A percentile compares a stretch with the other conserved stretches of the same genome.
These are phyloP conservation scores for Oasisia sp. DNA, from an alignment of 2,888 invertebrate genomes.

Conservation along the genomic window DNA sequence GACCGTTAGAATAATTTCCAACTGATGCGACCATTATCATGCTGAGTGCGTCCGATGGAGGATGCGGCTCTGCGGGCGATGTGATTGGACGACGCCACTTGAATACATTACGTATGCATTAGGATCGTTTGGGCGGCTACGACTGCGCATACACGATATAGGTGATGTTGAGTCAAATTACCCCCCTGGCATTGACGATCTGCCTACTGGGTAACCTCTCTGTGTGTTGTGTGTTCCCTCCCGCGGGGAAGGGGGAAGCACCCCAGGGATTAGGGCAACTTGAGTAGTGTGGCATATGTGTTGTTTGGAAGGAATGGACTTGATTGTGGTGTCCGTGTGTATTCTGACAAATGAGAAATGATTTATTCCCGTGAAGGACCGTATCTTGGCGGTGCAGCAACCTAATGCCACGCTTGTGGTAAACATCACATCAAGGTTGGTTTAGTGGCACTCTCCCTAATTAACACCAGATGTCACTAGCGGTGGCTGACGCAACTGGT, in stretches of 20 bases:
- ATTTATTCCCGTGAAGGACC: not conserved
- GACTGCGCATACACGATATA: not conserved
- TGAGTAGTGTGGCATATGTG: not conserved
- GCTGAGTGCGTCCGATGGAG: not conserved
- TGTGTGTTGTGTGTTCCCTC: not conserved
- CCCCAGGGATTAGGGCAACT: not conserved
- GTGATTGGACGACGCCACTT: not conserved
- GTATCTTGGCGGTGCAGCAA: not conserved
- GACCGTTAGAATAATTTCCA: slow-evolving; percentile 1
- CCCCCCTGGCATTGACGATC: not conserved
- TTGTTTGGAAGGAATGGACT: not conserved
- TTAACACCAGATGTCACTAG: not conserved
- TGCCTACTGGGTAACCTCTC: not conserved
- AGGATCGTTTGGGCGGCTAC: not conserved
- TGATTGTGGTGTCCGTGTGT: not conserved
- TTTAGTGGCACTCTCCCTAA: slow-evolving; percentile 13
- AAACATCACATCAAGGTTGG: not conserved
- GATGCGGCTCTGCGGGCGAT: not conserved
- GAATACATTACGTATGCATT: slow-evolving; percentile 13
- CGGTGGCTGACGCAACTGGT: not conserved
- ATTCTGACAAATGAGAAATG: slow-evolving; percentile 17
- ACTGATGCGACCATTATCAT: not conserved
- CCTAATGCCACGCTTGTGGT: not conserved
- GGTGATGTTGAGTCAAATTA: not conserved
- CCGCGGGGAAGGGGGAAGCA: not conserved